phyloP scores from a whole-genome alignment of 2,113 vertebrate genomes.

The Elephantulus edwardii region DNA sequence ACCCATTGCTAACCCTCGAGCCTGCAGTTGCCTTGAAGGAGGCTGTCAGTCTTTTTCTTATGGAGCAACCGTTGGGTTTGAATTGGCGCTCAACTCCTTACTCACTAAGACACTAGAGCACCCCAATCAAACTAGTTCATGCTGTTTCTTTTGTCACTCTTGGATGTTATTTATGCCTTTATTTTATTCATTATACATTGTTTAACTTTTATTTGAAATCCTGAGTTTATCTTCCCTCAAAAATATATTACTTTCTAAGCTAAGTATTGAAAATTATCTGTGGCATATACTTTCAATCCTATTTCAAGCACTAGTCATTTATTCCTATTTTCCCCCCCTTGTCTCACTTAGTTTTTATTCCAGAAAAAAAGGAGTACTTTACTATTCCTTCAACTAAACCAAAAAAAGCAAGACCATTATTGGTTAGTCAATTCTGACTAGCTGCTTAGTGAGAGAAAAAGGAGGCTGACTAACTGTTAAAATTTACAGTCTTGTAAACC shows the following conservation, averaged over 20 bases:
- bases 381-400: neutral
- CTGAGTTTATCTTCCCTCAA: slow-evolving; percentile 28
- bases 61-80: too few species aligned
- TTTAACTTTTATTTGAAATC: slow-evolving; percentile 23
- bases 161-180: slow-evolving; percentile 27
- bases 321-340: slow-evolving; percentile 11
- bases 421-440: neutral
- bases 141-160: slow-evolving; percentile 55
- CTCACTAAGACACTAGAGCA: too few species aligned
- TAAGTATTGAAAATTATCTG: slow-evolving; percentile 24
- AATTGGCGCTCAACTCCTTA: too few species aligned
- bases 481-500: too few species aligned
- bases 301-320: neutral
- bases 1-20: too few species aligned
- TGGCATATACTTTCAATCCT: neutral
- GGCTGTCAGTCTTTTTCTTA: too few species aligned
- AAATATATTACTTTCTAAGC: neutral
- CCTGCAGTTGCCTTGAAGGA: too few species aligned
- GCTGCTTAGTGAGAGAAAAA: too few species aligned
- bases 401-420: neutral
- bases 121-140: slow-evolving; percentile 52
- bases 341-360: slow-evolving; percentile 25
- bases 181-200: slow-evolving; percentile 35
- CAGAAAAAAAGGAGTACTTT: slow-evolving; percentile 34
- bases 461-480: too few species aligned